phyloP scores from a whole-genome alignment of 2,797 vertebrate species.

The Chaunax sp. region DNA sequence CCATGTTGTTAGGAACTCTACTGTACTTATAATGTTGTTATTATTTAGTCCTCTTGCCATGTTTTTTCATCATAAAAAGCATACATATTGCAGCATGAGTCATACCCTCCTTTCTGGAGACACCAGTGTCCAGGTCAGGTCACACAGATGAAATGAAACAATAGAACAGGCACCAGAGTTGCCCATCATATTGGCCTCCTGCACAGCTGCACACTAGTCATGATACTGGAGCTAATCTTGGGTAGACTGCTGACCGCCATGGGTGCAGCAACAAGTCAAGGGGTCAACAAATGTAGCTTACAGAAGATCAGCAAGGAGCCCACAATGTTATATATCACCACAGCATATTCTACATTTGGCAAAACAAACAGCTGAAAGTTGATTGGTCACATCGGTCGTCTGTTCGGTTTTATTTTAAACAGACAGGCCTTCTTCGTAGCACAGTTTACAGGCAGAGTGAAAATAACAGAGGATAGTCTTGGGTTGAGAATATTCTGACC shows the following conservation, averaged over 20 bases:
- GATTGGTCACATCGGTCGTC: constrained; percentile 86
- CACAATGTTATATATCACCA: constrained; percentile 56
- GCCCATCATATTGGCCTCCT: constrained; percentile 61
- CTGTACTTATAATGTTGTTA: constrained; percentile 57
- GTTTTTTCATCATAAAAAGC: constrained; percentile 72
- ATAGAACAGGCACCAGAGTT: constrained; percentile 77
- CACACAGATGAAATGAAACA: constrained; percentile 30
- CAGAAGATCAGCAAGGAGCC: constrained; percentile 46
- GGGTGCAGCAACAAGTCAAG: constrained; percentile 37
- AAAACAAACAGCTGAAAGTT: constrained; percentile 87
- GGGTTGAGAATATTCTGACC: constrained; percentile 48
- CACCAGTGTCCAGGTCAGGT: constrained; percentile 51
- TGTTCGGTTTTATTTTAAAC: constrained; percentile 43
- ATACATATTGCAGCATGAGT: constrained; percentile 73
- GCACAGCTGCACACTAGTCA: constrained; percentile 58
- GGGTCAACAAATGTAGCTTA: constrained; percentile 37
- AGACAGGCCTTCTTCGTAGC: constrained; percentile 55
- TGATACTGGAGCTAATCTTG: constrained; percentile 36
- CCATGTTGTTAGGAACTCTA: constrained; percentile 68
- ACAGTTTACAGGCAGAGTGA: constrained; percentile 69
- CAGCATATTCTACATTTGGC: constrained; percentile 87
- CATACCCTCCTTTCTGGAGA: constrained; percentile 55
- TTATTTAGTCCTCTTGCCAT: constrained; percentile 54
- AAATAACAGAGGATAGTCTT: constrained; percentile 53
- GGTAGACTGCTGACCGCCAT: constrained; percentile 28